A percentile compares a stretch with the other conserved stretches of the same genome.
These are phyloP conservation scores for Gopherus flavomarginatus DNA, from an alignment of 2,113 vertebrate genomes.

Conservation along the genomic window DNA sequence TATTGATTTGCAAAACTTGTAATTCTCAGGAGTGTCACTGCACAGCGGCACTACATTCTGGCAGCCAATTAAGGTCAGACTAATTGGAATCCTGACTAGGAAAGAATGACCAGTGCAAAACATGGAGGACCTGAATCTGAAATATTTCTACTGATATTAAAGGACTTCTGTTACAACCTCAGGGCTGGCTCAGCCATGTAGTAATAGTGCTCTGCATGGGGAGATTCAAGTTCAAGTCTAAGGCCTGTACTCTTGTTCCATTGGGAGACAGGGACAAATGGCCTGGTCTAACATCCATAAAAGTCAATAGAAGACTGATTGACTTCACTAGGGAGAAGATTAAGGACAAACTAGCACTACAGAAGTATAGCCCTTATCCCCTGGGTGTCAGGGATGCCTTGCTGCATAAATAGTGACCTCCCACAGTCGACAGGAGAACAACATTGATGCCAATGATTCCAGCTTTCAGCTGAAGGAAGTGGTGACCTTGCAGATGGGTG, in stretches of 20 bases:
- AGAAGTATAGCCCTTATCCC: background rate
- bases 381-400: fast-evolving
- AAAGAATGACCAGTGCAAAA: background rate
- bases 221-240: background rate
- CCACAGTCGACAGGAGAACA: fast-evolving
- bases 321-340: background rate
- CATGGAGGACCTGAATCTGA: background rate
- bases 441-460: background rate
- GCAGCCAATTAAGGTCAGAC: constrained; percentile 17
- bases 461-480: background rate
- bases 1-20: background rate
- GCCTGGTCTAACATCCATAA: background rate
- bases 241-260: background rate
- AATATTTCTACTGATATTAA: constrained; percentile 5
- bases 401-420: fast-evolving
- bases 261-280: background rate
- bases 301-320: background rate
- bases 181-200: constrained; percentile 51
- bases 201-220: constrained; percentile 40
- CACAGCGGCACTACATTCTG: background rate
- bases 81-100: constrained; percentile 30
- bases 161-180: background rate
- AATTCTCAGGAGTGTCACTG: background rate
- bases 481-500: background rate
- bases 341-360: background rate